Conservation (phyloP, 2,888 invertebrate species). For the Mycalesis mineus region DNA sequence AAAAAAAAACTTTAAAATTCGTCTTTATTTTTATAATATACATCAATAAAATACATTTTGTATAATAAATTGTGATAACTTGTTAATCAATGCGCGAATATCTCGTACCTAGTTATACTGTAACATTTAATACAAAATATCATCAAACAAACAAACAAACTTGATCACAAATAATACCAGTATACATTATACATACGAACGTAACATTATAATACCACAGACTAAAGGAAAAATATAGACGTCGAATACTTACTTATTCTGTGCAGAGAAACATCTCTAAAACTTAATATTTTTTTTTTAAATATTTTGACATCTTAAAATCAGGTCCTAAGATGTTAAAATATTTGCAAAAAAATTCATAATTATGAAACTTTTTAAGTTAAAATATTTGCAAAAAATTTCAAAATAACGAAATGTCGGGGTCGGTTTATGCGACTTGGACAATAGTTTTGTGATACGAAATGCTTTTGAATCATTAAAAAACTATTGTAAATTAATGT, state of each 20-base stretch:
- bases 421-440: too few species aligned
- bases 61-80: conserved; percentile 54
- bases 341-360: too few species aligned
- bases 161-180: conserved; percentile 27
- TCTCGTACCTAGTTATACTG: conserved; percentile 8
- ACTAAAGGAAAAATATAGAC: background rate
- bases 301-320: background rate
- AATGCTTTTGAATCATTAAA: too few species aligned
- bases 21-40: conserved; percentile 56
- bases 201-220: conserved; percentile 3
- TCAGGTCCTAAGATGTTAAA: background rate
- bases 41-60: conserved; percentile 67
- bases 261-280: too few species aligned
- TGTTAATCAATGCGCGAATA: conserved; percentile 41
- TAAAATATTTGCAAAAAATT: too few species aligned
- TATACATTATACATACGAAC: conserved; percentile 10
- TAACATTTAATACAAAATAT: conserved; percentile 30
- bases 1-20: conserved; percentile 38
- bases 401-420: too few species aligned
- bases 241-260: background rate
- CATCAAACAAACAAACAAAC: conserved; percentile 24
- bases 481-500: too few species aligned
- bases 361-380: too few species aligned
- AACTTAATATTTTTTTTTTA: too few species aligned
- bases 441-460: too few species aligned